Percentiles rank a stretch among this genome's conserved stretches.
Conservation (phyloP, 2,888 invertebrate genomes). For the Odontocerum albicorne region DNA sequence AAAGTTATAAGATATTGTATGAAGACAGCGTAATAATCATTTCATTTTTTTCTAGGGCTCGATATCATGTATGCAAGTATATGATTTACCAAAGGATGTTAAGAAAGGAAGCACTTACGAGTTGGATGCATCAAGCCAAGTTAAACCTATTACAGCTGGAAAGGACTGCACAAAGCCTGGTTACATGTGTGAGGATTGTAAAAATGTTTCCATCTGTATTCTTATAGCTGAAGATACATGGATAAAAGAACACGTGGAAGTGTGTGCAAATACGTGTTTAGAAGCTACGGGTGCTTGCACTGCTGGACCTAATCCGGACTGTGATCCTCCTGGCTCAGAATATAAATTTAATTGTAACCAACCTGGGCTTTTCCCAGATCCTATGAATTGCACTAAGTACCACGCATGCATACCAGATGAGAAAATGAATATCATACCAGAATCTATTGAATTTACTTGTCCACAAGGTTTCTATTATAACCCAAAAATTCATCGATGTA, state of each 20-base stretch:
- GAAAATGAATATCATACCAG: background rate
- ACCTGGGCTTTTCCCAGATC: constrained; percentile 27
- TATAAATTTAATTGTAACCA: constrained; percentile 24
- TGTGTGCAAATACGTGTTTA: constrained; percentile 16
- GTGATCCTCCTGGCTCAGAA: constrained; percentile 7
- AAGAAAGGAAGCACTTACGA: too few relatives aligned
- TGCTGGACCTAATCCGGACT: constrained; percentile 11
- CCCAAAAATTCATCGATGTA: constrained; percentile 7
- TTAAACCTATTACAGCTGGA: too few relatives aligned
- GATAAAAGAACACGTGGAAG: background rate
- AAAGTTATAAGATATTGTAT: too few relatives aligned
- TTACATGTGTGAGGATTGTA: constrained; percentile 22
- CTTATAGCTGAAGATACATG: constrained; percentile 3
- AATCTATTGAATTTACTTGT: background rate
- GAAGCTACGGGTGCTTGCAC: constrained; percentile 9
- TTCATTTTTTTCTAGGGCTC: too few relatives aligned
- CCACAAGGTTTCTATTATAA: constrained; percentile 11
- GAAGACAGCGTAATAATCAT: too few relatives aligned
- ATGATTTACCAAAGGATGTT: too few relatives aligned
- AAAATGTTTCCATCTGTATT: constrained; percentile 7
- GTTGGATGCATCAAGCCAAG: too few relatives aligned
- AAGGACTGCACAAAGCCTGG: constrained; percentile 15
- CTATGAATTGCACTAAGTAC: constrained; percentile 26
- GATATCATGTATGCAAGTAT: too few relatives aligned
- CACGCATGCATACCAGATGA: constrained; percentile 19